Conservation (phyloP, 2,888 invertebrate genomes). For the Gastracanthus pulcherrimus region DNA sequence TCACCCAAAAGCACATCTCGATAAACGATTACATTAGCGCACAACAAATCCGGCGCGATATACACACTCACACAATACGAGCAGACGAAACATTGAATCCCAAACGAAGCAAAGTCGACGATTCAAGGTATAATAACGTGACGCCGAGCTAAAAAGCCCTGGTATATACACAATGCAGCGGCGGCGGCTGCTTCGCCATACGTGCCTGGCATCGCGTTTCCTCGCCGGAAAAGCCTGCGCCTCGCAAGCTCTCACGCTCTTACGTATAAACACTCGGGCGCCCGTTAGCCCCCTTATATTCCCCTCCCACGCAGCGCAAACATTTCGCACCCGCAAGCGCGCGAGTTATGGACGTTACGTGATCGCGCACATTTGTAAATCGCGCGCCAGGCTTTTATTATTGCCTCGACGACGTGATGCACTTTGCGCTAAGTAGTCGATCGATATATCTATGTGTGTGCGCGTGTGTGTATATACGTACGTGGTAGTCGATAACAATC, state of each 20-base stretch:
- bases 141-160: not conserved
- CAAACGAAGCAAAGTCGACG: too few relatives aligned
- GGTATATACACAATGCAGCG: not conserved
- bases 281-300: too few relatives aligned
- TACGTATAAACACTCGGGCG: not conserved
- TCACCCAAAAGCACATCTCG: too few relatives aligned
- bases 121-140: too few relatives aligned
- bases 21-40: too few relatives aligned
- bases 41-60: too few relatives aligned
- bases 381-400: not conserved
- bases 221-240: not conserved
- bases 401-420: not conserved
- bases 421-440: not conserved
- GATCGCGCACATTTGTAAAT: not conserved
- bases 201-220: not conserved
- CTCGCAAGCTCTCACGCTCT: not conserved
- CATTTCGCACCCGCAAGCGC: too few relatives aligned
- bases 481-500: not conserved
- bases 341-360: constrained; percentile 3
- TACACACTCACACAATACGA: too few relatives aligned
- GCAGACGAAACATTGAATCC: too few relatives aligned
- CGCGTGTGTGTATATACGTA: too few relatives aligned
- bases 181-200: not conserved
- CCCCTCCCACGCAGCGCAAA: too few relatives aligned
- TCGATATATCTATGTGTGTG: too few relatives aligned